phyloP scores from a whole-genome alignment of 30 jellyfish, hydroid and myxozoan genomes.

The Hydra vulgaris region DNA sequence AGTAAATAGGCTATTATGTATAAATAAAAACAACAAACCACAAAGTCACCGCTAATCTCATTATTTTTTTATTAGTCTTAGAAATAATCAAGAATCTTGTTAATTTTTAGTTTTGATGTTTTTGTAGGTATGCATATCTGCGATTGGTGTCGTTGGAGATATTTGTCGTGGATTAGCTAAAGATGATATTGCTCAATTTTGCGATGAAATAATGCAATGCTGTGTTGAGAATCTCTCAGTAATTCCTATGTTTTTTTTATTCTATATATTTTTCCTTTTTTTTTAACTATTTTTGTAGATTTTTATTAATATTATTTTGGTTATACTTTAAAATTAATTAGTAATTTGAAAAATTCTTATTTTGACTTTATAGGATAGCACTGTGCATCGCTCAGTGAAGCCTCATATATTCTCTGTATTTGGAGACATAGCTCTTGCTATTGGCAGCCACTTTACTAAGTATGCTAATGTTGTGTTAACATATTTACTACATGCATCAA shows the following conservation, averaged over 20 bases:
- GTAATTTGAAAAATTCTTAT: neutral
- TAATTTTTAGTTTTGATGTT: neutral
- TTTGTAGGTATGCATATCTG: constrained; percentile 82
- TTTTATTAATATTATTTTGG: no score
- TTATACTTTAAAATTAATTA: no score
- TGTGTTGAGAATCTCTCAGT: constrained; percentile 74
- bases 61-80: no score
- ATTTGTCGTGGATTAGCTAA: constrained; percentile 78
- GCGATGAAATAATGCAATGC: constrained; percentile 67
- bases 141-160: constrained; percentile 95
- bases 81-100: no score
- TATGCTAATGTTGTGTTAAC: constrained; percentile 70
- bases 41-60: no score
- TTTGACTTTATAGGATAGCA: constrained; percentile 42
- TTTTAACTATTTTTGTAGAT: neutral
- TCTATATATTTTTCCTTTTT: no score
- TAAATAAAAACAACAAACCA: no score
- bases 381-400: constrained; percentile 84
- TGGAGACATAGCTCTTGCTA: constrained; percentile 90
- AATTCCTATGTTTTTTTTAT: no score
- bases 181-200: constrained; percentile 37
- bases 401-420: constrained; percentile 76
- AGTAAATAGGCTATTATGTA: no score
- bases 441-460: constrained; percentile 56
- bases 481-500: constrained; percentile 65